A percentile compares a stretch with the other conserved stretches of the same genome.
These are phyloP conservation scores for Drosophila micromelanica DNA, from an alignment of 1,140 invertebrate species.

Conservation along the genomic window DNA sequence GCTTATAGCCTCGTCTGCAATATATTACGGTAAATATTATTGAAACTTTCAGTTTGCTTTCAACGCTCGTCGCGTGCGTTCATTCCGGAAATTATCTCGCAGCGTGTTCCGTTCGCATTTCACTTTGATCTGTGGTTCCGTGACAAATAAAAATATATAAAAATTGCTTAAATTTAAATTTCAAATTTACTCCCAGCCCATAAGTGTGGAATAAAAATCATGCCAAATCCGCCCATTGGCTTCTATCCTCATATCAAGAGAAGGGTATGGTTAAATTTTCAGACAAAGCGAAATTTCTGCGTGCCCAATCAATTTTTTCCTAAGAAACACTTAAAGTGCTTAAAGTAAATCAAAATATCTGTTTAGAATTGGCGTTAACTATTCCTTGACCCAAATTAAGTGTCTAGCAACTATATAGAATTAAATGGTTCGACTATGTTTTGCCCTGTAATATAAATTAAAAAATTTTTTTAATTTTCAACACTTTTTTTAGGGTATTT, in stretches of 20 bases:
- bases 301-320: not conserved
- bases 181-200: not conserved
- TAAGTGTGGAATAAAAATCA: slow-evolving; percentile 17
- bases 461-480: not conserved
- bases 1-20: slow-evolving; percentile 14
- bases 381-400: slow-evolving; percentile 31
- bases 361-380: slow-evolving; percentile 13
- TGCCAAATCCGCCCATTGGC: slow-evolving; percentile 75
- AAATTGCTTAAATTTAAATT: too few relatives aligned
- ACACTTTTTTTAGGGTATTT: too few relatives aligned
- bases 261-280: slow-evolving; percentile 55
- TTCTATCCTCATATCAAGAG: slow-evolving; percentile 73
- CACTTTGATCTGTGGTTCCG: not conserved
- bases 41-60: slow-evolving; percentile 76
- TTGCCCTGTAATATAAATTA: slow-evolving; percentile 1
- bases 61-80: slow-evolving; percentile 57
- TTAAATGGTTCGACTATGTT: not conserved
- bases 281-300: not conserved
- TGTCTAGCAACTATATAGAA: slow-evolving; percentile 3
- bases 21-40: slow-evolving; percentile 78
- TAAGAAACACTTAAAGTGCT: not conserved
- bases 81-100: slow-evolving; percentile 15
- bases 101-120: not conserved
- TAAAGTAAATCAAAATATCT: not conserved
- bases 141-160: too few relatives aligned